Evolutionary conservation across 2,797 vertebrate genomes (phyloP), one percentile per base, ranked within the genome.

Genomic region (Pagetopsis macropterus): DNA sequence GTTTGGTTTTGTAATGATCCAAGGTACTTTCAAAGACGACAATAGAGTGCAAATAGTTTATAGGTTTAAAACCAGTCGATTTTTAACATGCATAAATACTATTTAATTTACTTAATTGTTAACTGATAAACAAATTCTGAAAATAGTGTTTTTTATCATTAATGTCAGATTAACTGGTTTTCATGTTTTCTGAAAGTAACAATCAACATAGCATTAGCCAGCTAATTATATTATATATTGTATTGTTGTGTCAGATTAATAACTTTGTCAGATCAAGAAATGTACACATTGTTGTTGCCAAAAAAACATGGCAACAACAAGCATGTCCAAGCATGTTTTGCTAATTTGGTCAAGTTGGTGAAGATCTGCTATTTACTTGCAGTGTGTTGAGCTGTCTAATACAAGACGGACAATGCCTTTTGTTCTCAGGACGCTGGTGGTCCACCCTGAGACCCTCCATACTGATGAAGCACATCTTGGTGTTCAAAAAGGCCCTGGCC

Each of bases 401-500:
- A 27, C 27, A 27, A 27, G 27, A 27, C 27, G 27, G 27, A 27
- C 27, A 33, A 33, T 33, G 33, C 33, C 40, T 48, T 75, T 56
- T 65, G 17, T 21, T 31, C 21, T 72, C 56, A 95, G 94, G 49
- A 73, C 43, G 44, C 14, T 78, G 40, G 72, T 94, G 89, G 92
- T 83, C 90, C 9, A 89, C 87, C 21, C 48, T 94, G 86, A 44
- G 84, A 2, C 68, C 84, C 9, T 14, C 19, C 45, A 62, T 89
- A 16, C 74, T 94, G 60, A 78, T n/a, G 55, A 93, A 78, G 40
- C 92, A 94, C 76, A 91, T 94, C 76, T 3, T 69, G 60, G 87
- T 88, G 82, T 95, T 93, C 79, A 94, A 69, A 69, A 81, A 87
- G 0, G 90, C 92, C 4, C 61, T 95, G 43, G 37, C 49, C 46